Conservation (phyloP, 2,797 vertebrate genomes). For the Eidolon dupreanum region DNA sequence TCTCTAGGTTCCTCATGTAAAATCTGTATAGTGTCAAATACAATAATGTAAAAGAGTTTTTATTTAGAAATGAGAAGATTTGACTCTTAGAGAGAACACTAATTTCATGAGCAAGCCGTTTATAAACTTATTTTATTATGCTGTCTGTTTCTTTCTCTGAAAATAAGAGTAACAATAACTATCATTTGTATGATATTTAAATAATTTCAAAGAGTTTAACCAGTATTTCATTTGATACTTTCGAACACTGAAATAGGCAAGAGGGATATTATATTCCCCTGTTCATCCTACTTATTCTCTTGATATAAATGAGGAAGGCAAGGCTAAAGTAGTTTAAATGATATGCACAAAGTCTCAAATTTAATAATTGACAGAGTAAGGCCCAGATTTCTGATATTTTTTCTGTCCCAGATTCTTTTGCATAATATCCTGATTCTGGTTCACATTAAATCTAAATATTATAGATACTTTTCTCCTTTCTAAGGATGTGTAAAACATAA, state of each 20-base stretch:
- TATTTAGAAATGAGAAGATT: background rate
- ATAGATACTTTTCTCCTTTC: background rate
- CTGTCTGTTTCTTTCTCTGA: background rate
- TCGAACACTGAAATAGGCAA: background rate
- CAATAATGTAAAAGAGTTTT: background rate
- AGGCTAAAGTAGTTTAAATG: background rate
- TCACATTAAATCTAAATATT: slow-evolving; percentile 21
- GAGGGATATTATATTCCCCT: background rate
- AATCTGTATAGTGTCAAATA: background rate
- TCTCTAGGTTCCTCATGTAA: background rate
- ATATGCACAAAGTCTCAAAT: background rate
- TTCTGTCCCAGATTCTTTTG: background rate
- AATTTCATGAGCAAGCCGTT: background rate
- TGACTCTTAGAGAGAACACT: background rate
- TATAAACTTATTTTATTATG: background rate
- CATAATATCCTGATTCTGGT: background rate
- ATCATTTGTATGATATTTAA: background rate
- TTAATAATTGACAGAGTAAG: background rate
- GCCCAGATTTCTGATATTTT: background rate
- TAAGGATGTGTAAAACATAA: background rate
- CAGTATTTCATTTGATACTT: background rate
- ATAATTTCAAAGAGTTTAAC: background rate
- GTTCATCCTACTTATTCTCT: background rate
- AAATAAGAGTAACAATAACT: background rate
- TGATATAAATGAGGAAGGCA: background rate